Evolutionary conservation across 2,113 vertebrate genomes (phyloP).

Genomic region (Callospermophilus lateralis): DNA sequence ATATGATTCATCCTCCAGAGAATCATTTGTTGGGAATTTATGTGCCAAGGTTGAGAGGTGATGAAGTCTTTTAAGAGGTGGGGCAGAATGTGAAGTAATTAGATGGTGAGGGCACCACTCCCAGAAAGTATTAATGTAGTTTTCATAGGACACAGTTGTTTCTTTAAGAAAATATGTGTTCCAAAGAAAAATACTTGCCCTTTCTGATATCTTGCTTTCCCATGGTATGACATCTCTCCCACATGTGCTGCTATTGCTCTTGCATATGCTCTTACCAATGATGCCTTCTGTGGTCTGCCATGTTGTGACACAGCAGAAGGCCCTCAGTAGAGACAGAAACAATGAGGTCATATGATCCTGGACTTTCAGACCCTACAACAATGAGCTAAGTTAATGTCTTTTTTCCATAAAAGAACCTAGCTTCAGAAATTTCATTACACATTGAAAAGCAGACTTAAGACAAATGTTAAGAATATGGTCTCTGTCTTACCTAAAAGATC

Average conservation of each 20-base stretch:
- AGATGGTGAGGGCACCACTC: accelerated
- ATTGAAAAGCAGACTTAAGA: not conserved
- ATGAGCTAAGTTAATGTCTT: not conserved
- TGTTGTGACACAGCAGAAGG: not conserved
- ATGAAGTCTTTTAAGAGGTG: no score
- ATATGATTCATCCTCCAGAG: not conserved
- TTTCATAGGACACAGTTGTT: not conserved
- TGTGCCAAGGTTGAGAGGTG: not conserved
- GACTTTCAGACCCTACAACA: not conserved
- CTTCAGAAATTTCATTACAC: not conserved
- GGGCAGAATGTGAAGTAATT: not conserved
- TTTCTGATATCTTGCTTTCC: not conserved
- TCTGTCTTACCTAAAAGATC: not conserved
- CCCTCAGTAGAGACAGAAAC: no score
- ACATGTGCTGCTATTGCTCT: not conserved
- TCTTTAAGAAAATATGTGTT: not conserved
- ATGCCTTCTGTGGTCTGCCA: not conserved
- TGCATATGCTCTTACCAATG: not conserved
- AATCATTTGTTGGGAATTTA: not conserved
- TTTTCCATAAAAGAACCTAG: not conserved
- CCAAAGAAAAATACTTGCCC: not conserved
- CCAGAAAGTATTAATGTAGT: not conserved
- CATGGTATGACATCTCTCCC: no score
- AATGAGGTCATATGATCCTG: not conserved
- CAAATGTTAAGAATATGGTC: not conserved